Base-by-base conservation (phyloP, 2,113 vertebrate genomes). In the Calyptomena viridis region DNA sequence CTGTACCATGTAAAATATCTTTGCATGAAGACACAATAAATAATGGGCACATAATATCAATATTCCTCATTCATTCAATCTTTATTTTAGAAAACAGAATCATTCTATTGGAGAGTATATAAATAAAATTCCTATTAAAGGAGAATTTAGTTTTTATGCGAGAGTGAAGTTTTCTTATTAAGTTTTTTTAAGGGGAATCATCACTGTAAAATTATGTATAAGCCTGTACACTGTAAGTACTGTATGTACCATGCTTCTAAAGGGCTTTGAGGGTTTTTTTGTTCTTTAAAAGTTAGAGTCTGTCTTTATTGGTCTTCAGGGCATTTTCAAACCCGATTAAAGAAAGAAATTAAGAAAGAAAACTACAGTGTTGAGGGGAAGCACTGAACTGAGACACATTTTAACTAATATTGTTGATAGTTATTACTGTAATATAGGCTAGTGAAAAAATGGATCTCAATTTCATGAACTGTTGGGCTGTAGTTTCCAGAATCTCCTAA, bases 301-400 rank as follows among this genome's bases (percentile, higher is more conserved):
- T 62, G 27, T 71, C 35, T 76, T 78, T 88, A 92, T 76, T 91
- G 76, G n/a, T 80, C 84, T 89, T 95, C 39, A 50, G 76, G 68
- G 84, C 50, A 69, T 89, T 94, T 94, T 94, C 64, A 91, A 69
- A 74, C 63, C 18, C 39, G 50, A 55, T 90, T 76, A 92, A 87
- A 89, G 55, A 80, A 87, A 21, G 53, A 93, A 87, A 92, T 90
- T 66, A 88, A 75, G 76, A 62, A 80, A 78, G 76, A 77, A 74
- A 74, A 91, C 76, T 74, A 55, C 37, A 39, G 30, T 46, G 84
- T 72, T 92, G 46, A 42, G 68, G 42, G 59, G 49, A 92, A 87
- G 87, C 87, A 77, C 46, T 71, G 88, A 93, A 74, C 69, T 58
- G 62, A 83, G 76, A 73, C 76, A 55, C n/a, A 44, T 80, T 95